Percentiles rank a stretch among this genome's conserved stretches.
Conservation (phyloP, 2,888 invertebrate genomes). For the Acleris literana region DNA sequence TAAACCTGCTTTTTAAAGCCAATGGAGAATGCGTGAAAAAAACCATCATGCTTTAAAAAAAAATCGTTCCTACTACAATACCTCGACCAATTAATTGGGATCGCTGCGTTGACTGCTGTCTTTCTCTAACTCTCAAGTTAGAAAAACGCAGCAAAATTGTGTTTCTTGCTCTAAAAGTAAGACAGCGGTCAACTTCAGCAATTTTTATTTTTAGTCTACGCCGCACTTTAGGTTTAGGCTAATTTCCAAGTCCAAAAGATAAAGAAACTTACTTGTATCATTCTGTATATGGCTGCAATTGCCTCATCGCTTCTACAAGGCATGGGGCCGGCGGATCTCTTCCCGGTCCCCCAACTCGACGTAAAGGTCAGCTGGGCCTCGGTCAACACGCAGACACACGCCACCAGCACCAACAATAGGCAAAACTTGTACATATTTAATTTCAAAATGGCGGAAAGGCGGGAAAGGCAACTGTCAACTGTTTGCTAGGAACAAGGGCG, state of each 20-base stretch:
- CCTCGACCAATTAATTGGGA: no score
- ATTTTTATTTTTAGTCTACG: no score
- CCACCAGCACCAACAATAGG: conserved; percentile 55
- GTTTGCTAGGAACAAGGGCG: not conserved
- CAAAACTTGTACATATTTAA: conserved; percentile 57
- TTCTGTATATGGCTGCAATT: conserved; percentile 62
- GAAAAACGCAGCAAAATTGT: no score
- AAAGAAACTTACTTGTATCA: conserved; percentile 62
- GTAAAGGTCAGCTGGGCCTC: conserved; percentile 83
- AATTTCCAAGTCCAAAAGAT: not conserved
- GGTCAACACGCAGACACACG: conserved; percentile 50
- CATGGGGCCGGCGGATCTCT: conserved; percentile 59
- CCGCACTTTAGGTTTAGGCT: no score
- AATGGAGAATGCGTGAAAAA: no score
- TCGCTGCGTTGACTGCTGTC: no score
- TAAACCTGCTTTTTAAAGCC: no score
- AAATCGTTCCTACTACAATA: no score
- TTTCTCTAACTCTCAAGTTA: no score
- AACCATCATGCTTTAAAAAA: no score
- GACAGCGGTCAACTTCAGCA: no score
- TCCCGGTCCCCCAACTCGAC: conserved; percentile 80
- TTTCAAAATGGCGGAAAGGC: conserved; percentile 9
- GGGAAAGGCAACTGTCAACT: conserved; percentile 3
- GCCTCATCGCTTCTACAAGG: conserved; percentile 69
- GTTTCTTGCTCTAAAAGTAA: no score